Conservation (phyloP, 1,140 invertebrate genomes). For the Eulimnadia texana region DNA sequence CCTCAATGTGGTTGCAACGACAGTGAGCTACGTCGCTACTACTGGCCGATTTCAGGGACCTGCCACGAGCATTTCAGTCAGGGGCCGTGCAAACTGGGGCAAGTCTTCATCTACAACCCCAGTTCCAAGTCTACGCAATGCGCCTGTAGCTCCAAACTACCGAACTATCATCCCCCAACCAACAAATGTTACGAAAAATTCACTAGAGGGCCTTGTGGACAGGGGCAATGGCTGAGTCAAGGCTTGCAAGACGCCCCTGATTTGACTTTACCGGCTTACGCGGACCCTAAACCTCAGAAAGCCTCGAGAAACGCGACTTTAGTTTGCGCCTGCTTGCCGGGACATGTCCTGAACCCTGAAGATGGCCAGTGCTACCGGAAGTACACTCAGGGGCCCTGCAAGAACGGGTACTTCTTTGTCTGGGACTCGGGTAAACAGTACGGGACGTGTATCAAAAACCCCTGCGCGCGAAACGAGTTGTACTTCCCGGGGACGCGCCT, state of each 20-base stretch:
- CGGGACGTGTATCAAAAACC: constrained; percentile 41
- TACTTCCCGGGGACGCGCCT: constrained; percentile 53
- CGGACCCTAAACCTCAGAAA: neutral
- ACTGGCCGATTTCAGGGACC: constrained; percentile 35
- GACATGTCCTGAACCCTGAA: constrained; percentile 43
- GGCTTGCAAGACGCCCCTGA: constrained; percentile 43
- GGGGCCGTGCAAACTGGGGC: constrained; percentile 56
- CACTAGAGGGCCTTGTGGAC: constrained; percentile 13
- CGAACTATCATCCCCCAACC: constrained; percentile 51
- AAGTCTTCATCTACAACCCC: constrained; percentile 42
- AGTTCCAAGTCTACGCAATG: constrained; percentile 43
- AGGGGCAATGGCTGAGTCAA: constrained; percentile 38
- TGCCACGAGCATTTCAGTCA: constrained; percentile 62
- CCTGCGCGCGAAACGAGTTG: constrained; percentile 51
- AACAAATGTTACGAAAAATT: constrained; percentile 51
- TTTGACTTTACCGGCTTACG: constrained; percentile 6
- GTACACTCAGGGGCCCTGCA: constrained; percentile 59
- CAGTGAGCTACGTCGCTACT: constrained; percentile 29
- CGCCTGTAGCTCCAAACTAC: constrained; percentile 48
- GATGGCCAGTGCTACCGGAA: constrained; percentile 53
- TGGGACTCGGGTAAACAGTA: constrained; percentile 30
- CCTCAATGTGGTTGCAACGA: constrained; percentile 16
- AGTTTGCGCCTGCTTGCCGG: constrained; percentile 48
- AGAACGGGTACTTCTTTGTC: constrained; percentile 38
- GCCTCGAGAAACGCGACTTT: neutral